A percentile compares a stretch with the other conserved stretches of the same genome.
Evolutionary conservation across 2,797 vertebrate genomes (phyloP).

Genomic region (Artibeus jamaicensis): DNA sequence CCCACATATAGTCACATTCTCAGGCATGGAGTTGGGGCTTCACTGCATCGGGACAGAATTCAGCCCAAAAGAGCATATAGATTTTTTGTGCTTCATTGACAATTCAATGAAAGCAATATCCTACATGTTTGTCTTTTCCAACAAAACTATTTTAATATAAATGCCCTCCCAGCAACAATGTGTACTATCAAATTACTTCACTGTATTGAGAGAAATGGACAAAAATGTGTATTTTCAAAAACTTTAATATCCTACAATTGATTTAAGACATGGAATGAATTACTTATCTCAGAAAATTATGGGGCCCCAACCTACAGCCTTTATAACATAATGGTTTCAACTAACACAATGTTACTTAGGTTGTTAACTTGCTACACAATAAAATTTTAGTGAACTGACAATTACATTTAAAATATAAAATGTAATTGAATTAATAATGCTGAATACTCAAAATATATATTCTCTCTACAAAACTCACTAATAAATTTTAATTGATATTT

Average conservation of each 20-base stretch:
- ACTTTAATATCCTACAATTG: not conserved
- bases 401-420: slow-evolving; percentile 12
- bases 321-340: not conserved
- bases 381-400: not conserved
- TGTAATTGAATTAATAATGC: slow-evolving; percentile 10
- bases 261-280: slow-evolving; percentile 16
- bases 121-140: not conserved
- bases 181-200: not conserved
- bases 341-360: not conserved
- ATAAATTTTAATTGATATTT: slow-evolving; percentile 57
- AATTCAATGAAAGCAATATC: not conserved
- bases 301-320: not conserved
- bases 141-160: slow-evolving; percentile 16
- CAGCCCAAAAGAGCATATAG: not conserved
- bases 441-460: slow-evolving; percentile 27
- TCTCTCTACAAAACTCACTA: not conserved
- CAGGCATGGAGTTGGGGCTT: not conserved
- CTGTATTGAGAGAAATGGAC: not conserved
- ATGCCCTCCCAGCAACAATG: not conserved
- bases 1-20: not conserved
- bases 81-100: not conserved
- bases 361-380: not conserved
- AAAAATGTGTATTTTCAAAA: slow-evolving; percentile 19
- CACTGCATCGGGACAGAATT: not conserved
- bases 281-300: not conserved